Evolutionary conservation across 2,888 invertebrate genomes (phyloP).

Genomic region (Branchipolynoe longqiensis): DNA sequence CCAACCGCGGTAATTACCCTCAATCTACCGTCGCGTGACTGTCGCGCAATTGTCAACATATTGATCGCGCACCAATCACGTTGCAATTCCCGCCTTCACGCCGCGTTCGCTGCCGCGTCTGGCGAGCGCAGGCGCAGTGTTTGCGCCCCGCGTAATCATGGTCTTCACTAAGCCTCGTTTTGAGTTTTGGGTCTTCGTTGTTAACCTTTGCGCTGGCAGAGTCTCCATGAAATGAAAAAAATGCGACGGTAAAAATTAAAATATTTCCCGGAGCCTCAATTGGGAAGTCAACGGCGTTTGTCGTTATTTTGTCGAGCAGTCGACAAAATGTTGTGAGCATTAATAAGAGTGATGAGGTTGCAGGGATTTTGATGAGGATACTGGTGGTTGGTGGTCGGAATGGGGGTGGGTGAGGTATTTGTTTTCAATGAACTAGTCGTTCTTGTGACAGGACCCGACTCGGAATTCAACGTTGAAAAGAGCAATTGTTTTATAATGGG

Average conservation of each 20-base stretch:
- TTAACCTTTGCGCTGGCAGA: too few relatives aligned
- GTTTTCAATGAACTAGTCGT: neutral
- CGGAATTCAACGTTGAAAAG: neutral
- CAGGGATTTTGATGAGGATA: too few relatives aligned
- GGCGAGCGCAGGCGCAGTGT: too few relatives aligned
- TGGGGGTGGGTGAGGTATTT: neutral
- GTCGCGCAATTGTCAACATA: conserved; percentile 39
- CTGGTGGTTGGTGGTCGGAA: too few relatives aligned
- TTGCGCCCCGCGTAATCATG: conserved; percentile 29
- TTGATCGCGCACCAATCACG: conserved; percentile 29
- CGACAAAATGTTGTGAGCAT: conserved; percentile 9
- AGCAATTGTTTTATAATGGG: neutral
- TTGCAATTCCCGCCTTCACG: conserved; percentile 9
- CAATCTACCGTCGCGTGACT: conserved; percentile 45
- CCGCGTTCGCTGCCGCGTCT: too few relatives aligned
- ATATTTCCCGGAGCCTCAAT: too few relatives aligned
- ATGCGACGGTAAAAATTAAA: too few relatives aligned
- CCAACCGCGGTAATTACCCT: conserved; percentile 39
- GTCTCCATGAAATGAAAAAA: too few relatives aligned
- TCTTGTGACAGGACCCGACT: neutral
- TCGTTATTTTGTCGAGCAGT: neutral
- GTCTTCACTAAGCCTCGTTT: neutral
- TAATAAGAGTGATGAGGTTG: conserved; percentile 20
- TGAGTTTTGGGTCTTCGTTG: neutral
- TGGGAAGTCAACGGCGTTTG: too few relatives aligned